phyloP scores from a whole-genome alignment of 2,888 invertebrate species.

The Limenitis arthemis region DNA sequence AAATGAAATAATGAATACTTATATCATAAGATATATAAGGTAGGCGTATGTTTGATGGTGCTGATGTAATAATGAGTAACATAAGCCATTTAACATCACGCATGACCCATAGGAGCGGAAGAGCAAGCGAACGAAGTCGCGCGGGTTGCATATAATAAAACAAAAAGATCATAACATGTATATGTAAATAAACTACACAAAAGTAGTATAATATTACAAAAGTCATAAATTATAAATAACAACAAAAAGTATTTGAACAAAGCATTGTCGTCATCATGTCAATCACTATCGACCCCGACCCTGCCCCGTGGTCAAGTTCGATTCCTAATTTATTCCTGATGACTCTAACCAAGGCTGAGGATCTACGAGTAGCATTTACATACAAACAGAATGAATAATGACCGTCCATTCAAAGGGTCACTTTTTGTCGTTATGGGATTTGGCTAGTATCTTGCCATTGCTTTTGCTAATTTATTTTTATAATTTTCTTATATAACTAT shows the following conservation, averaged over 20 bases:
- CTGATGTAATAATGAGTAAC: too few relatives aligned
- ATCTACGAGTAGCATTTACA: conserved; percentile 55
- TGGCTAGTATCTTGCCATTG: conserved; percentile 20
- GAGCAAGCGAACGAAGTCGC: too few relatives aligned
- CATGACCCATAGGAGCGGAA: too few relatives aligned
- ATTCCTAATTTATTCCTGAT: conserved; percentile 58
- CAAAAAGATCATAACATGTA: too few relatives aligned
- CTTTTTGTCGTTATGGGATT: conserved; percentile 41
- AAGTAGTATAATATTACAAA: neutral
- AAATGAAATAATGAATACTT: too few relatives aligned
- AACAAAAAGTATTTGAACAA: conserved; percentile 35
- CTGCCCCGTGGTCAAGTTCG: conserved; percentile 63
- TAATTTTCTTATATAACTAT: neutral
- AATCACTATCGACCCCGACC: conserved; percentile 48
- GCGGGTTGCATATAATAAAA: too few relatives aligned
- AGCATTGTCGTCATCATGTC: conserved; percentile 41
- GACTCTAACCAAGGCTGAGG: conserved; percentile 44
- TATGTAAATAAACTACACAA: neutral
- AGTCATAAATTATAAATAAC: conserved; percentile 5
- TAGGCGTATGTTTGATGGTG: too few relatives aligned
- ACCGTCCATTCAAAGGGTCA: conserved; percentile 43
- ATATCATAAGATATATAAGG: too few relatives aligned
- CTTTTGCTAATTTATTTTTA: conserved; percentile 23
- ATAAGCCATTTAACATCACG: too few relatives aligned
- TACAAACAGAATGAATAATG: conserved; percentile 60